Evolutionary conservation across 2,797 vertebrate genomes (phyloP).

Genomic region (Tamandua tetradactyla): DNA sequence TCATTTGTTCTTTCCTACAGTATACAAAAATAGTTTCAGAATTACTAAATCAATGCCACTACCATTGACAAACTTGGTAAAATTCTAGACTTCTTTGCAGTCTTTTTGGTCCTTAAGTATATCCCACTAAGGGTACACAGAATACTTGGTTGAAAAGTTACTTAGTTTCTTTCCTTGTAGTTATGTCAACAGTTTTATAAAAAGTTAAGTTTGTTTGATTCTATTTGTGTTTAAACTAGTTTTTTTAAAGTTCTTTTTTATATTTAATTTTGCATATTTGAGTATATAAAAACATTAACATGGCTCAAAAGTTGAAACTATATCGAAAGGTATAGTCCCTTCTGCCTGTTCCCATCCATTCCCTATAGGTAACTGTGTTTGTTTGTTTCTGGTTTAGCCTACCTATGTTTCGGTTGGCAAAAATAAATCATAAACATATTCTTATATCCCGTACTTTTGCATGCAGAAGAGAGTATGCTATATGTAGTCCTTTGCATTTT

Average conservation of each 20-base stretch:
- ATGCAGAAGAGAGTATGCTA: neutral
- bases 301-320: neutral
- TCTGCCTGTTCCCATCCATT: neutral
- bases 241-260: neutral
- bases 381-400: neutral
- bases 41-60: neutral
- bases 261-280: neutral
- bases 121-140: neutral
- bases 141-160: neutral
- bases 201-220: neutral
- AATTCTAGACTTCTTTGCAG: neutral
- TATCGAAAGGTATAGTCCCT: neutral
- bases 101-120: constrained; percentile 22
- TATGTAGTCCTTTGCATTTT: neutral
- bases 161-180: neutral
- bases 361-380: neutral
- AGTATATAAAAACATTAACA: neutral
- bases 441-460: neutral
- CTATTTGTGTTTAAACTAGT: neutral
- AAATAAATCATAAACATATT: neutral
- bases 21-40: constrained; percentile 18
- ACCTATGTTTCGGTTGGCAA: neutral
- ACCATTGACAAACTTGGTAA: neutral
- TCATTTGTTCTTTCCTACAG: neutral
- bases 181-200: neutral